These are phyloP conservation scores for Platycheirus albimanus DNA, from an alignment of 2,888 invertebrate species.

Conservation along the genomic window DNA sequence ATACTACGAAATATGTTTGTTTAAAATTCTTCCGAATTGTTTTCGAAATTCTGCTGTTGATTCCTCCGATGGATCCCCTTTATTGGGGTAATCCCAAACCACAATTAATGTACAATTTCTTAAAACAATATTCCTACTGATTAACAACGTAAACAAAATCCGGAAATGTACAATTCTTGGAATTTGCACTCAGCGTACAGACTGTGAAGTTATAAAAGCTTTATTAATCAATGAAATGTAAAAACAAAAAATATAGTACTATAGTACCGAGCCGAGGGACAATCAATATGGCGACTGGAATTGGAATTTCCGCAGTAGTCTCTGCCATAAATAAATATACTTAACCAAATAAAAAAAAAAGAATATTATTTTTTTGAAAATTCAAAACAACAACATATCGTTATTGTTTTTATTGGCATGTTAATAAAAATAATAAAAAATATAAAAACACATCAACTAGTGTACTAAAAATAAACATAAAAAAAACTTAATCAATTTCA, in stretches of 20 bases:
- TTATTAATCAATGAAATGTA: slow-evolving; percentile 12
- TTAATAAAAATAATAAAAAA: slow-evolving; percentile 29
- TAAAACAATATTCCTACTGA: neutral
- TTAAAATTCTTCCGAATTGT: neutral
- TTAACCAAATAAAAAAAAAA: slow-evolving; percentile 12
- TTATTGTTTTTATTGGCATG: slow-evolving; percentile 31
- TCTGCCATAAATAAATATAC: too few species aligned
- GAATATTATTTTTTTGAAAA: slow-evolving; percentile 6
- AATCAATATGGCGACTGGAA: neutral
- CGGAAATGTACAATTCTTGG: slow-evolving; percentile 49
- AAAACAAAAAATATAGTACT: neutral
- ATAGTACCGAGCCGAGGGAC: too few species aligned
- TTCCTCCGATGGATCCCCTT: neutral
- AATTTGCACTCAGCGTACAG: slow-evolving; percentile 26
- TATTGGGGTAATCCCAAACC: slow-evolving; percentile 48
- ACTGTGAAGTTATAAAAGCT: slow-evolving; percentile 26
- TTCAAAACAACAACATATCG: slow-evolving; percentile 50
- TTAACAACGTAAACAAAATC: slow-evolving; percentile 46
- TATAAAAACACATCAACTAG: too few species aligned
- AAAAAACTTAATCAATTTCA: slow-evolving; percentile 23
- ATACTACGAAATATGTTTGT: neutral
- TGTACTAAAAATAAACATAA: slow-evolving; percentile 16
- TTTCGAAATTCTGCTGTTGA: neutral
- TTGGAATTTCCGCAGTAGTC: slow-evolving; percentile 63
- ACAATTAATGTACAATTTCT: slow-evolving; percentile 17